Evolutionary conservation across 2,113 vertebrate genomes (phyloP), one percentile per base, ranked within the genome.

Genomic region (Bos indicus): DNA sequence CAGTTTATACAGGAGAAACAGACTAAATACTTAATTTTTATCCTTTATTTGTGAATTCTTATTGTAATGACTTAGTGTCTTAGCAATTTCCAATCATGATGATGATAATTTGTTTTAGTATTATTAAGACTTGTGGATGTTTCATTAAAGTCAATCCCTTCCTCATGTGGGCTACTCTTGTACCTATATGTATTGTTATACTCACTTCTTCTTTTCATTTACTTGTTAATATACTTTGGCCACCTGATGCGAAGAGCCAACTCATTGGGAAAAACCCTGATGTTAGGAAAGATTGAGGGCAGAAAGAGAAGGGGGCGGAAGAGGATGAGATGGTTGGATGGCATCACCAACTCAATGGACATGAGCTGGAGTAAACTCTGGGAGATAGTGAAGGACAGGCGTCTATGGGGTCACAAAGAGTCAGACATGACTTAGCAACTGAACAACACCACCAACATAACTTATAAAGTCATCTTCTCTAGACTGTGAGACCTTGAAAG

Each of bases 1-100:
- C 28, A 74, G 13, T 93, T 95, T 95, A 71, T 81, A 80, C 30
- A 93, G 28, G 51, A 92, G 87, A 93, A 77, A 46, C 59, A 93
- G 46, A 96, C 46, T 83, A 90, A 94, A 74, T 86, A 43, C 56
- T 97, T 64, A 88, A 17, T 56, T 85, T 64, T 94, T 80, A 82
- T 62, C 21, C 46, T 83, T 48, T 96, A 28, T 84, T 84, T 77
- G 19, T 52, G 67, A 97, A 77, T 80, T 54, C 67, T 97, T 48
- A 89, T 84, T 94, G 17, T 48, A 43, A 82, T 33, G 28, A 51
- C 15, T 96, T 71, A 84, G 2, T 90, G 26, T 95, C 33, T 90
- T 92, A 64, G 30, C 15, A 81, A 71, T 43, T 93, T 93, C 33
- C 40, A 43, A 2, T 59, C 88, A 16, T 95, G 74, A 60, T 30